phyloP scores from a whole-genome alignment of 2,888 invertebrate genomes.

The Candidula unifasciata region DNA sequence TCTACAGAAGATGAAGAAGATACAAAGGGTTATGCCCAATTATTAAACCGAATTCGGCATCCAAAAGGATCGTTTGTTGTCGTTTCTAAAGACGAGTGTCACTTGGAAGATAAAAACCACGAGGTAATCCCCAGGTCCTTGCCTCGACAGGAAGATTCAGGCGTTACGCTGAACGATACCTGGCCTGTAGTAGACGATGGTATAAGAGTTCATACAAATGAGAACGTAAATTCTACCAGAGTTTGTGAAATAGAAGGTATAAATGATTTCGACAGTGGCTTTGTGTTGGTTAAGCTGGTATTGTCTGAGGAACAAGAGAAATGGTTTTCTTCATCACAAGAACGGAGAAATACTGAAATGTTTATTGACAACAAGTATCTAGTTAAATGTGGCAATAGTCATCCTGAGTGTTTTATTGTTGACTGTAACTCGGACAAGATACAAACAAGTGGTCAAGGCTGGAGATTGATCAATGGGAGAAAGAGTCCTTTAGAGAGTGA shows the following conservation, averaged over 20 bases:
- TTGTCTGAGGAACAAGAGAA: neutral
- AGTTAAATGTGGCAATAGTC: neutral
- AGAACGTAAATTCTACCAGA: neutral
- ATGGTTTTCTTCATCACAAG: neutral
- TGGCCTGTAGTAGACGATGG: neutral
- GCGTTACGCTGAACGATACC: neutral
- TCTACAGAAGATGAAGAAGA: neutral
- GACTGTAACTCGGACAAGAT: neutral
- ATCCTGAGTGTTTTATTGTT: constrained; percentile 29
- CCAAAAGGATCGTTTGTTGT: constrained; percentile 14
- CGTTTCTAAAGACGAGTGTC: neutral
- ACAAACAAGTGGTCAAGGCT: neutral
- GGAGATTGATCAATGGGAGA: constrained; percentile 4
- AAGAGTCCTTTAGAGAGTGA: neutral
- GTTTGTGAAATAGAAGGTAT: neutral
- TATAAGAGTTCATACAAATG: neutral
- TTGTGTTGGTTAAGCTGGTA: neutral
- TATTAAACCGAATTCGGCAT: neutral
- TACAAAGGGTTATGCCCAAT: neutral
- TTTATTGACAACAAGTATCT: neutral
- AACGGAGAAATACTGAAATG: neutral
- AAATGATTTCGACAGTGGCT: neutral
- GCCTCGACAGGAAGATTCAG: neutral
- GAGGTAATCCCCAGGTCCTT: neutral
- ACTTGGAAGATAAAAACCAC: neutral